Base-by-base conservation (phyloP, 2,113 vertebrate species). In the Osmerus eperlanus region DNA sequence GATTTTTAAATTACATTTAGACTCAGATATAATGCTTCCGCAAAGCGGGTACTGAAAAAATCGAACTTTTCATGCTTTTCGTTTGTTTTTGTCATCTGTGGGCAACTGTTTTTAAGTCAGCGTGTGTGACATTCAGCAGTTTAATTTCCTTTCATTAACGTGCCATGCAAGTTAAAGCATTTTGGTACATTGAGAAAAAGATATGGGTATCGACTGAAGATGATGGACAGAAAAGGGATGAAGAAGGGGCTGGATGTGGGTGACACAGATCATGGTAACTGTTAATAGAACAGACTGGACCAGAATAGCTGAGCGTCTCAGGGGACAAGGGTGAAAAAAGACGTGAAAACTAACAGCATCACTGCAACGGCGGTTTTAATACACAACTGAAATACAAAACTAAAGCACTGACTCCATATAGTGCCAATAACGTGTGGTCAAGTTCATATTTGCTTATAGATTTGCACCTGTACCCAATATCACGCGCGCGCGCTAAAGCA, bases 191-290 rank as follows among this genome's bases (percentile, higher is more conserved):
- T 54, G 52, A 62, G 69, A 75, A 70, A 68, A 67, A 68, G 70
- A 54, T 72, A 60, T 29, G 67, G 0, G 32, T 78, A 70, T 60
- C 23, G n/a, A 47, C 5, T 41, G 32, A 64, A 84, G 82, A 78
- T 83, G 74, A 84, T 75, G 41, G 41, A 47, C 9, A 76, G 79
- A 89, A 80, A 83, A 74, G 63, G 23, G 61, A 19, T 0, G 51
- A 65, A 67, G 16, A 58, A 58, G 68, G 51, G 56, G 52, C 16
- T 47, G 19, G 47, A 51, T 54, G 75, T 78, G 66, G 65, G 32
- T 90, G 86, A 85, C 87, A 91, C 83, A 88, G 87, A 88, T 91
- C 79, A 76, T 78, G 69, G 64, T 66, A 74, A 77, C 91, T 80
- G 87, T 86, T 87, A 87, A 90, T 90, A 87, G 85, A 80, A 64